A percentile compares a stretch with the other conserved stretches of the same genome.
phyloP scores from a whole-genome alignment of 2,113 vertebrate genomes.

The Cavia porcellus region DNA sequence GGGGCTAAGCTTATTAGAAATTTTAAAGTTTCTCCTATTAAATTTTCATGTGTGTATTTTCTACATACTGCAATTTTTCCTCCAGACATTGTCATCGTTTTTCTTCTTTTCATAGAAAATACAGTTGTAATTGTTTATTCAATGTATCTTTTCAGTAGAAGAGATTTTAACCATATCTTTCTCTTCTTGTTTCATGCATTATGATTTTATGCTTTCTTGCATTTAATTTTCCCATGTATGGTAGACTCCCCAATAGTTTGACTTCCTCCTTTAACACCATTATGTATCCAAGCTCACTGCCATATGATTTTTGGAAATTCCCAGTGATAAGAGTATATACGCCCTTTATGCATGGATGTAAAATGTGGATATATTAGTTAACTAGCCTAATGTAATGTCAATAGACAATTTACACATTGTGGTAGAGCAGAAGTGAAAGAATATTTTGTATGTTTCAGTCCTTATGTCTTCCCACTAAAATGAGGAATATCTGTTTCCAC shows the following conservation, averaged over 20 bases:
- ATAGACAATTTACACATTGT: slow-evolving; percentile 10
- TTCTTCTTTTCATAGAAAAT: neutral
- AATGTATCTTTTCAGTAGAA: neutral
- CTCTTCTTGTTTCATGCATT: neutral
- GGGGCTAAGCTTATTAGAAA: neutral
- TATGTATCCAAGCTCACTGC: neutral
- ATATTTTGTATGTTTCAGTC: neutral
- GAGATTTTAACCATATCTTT: neutral
- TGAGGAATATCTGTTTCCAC: neutral
- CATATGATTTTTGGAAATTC: slow-evolving; percentile 37
- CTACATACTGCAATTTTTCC: neutral
- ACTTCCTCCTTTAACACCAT: neutral
- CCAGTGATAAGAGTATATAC: slow-evolving; percentile 1
- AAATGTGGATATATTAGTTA: neutral
- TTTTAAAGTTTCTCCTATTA: neutral
- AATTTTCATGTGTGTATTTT: neutral
- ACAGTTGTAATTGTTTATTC: neutral
- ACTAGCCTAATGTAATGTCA: neutral
- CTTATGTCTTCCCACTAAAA: slow-evolving; percentile 12
- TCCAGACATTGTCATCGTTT: neutral
- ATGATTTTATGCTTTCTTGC: slow-evolving; percentile 4
- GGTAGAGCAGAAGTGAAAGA: slow-evolving; percentile 4
- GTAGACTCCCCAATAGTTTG: neutral
- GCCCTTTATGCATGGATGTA: neutral
- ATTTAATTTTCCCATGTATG: slow-evolving; percentile 17